Conservation (phyloP, 2,797 vertebrate genomes). For the Pipistrellus pygmaeus region DNA sequence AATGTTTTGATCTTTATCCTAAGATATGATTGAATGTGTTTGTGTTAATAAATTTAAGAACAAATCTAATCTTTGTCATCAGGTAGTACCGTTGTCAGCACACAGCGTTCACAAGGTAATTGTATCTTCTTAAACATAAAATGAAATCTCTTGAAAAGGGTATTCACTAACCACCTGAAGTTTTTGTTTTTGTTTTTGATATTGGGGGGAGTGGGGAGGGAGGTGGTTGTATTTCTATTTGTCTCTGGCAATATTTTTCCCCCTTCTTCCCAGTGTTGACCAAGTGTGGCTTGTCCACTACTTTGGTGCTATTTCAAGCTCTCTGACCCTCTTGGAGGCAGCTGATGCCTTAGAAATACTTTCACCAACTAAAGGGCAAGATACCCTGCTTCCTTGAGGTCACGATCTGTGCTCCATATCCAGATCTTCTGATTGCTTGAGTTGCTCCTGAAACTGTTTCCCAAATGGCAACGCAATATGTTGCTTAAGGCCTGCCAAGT, state of each 20-base stretch:
- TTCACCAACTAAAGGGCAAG: conserved; percentile 58
- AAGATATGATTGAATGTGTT: conserved; percentile 84
- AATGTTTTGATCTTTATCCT: conserved; percentile 83
- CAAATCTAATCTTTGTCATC: conserved; percentile 89
- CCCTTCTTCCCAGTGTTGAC: conserved; percentile 76
- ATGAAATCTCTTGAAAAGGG: conserved; percentile 84
- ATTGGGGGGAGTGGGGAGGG: conserved; percentile 69
- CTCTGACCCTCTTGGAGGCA: conserved; percentile 67
- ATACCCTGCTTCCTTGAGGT: conserved; percentile 71
- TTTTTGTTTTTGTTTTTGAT: conserved; percentile 63
- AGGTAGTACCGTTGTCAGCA: conserved; percentile 89
- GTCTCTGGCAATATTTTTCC: conserved; percentile 66
- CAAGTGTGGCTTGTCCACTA: conserved; percentile 55
- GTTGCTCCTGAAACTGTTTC: conserved; percentile 73
- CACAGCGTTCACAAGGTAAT: conserved; percentile 88
- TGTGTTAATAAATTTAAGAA: conserved; percentile 88
- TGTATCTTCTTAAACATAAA: conserved; percentile 88
- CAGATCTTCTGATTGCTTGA: conserved; percentile 65
- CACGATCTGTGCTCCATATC: conserved; percentile 53
- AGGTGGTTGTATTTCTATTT: conserved; percentile 69
- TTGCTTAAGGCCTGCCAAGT: conserved; percentile 77
- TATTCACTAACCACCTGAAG: conserved; percentile 83
- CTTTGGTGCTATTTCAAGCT: conserved; percentile 72
- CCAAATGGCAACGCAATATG: conserved; percentile 52
- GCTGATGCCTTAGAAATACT: conserved; percentile 74